Evolutionary conservation across 2,113 vertebrate species (phyloP).

Genomic region (Forbesichthys papilliferus): DNA sequence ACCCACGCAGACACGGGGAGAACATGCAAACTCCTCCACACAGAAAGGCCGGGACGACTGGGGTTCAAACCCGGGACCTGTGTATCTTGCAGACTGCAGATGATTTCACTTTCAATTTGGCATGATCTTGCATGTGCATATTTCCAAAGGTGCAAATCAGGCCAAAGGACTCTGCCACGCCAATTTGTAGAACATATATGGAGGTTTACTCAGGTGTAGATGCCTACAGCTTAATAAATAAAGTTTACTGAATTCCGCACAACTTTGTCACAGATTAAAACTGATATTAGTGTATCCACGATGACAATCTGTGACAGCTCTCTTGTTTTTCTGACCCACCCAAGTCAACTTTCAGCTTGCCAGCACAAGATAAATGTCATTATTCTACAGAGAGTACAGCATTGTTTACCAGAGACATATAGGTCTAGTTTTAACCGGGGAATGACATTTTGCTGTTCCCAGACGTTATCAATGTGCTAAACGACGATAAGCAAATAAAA

Average conservation of each 20-base stretch:
- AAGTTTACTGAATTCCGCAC: not conserved
- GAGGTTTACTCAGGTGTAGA: too few species aligned
- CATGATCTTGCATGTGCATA: too few species aligned
- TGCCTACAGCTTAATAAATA: too few species aligned
- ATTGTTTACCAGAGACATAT: conserved; percentile 57
- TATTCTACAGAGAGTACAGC: conserved; percentile 45
- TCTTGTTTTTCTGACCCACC: conserved; percentile 12
- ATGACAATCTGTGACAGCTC: conserved; percentile 16
- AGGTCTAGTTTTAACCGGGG: conserved; percentile 39
- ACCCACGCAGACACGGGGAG: too few species aligned
- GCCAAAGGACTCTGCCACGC: too few species aligned
- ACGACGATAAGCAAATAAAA: conserved; percentile 64
- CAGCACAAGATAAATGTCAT: conserved; percentile 44
- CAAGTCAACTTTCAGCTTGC: conserved; percentile 14
- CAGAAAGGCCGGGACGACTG: too few species aligned
- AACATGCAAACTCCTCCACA: too few species aligned
- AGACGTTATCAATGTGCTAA: conserved; percentile 61
- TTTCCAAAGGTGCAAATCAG: too few species aligned
- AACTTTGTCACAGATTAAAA: not conserved
- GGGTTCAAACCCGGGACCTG: too few species aligned
- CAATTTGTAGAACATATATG: too few species aligned
- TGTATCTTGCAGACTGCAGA: too few species aligned
- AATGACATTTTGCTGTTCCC: conserved; percentile 61
- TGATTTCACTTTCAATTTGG: too few species aligned
- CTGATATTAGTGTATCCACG: conserved; percentile 9